These are phyloP conservation scores for Hirudinaria manillensis DNA, from an alignment of 2,888 invertebrate genomes.

Conservation along the genomic window DNA sequence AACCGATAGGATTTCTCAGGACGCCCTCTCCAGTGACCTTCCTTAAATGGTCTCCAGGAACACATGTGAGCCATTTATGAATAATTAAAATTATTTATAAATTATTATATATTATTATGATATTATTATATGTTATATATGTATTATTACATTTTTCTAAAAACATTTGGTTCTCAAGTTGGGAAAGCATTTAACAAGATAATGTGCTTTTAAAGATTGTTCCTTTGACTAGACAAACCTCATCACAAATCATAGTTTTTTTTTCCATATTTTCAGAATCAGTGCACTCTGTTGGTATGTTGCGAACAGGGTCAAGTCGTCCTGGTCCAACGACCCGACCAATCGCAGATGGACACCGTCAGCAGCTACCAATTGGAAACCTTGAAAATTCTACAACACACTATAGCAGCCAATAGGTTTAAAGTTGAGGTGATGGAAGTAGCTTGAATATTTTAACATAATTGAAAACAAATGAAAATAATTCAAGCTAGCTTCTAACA, in stretches of 20 bases:
- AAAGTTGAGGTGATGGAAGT: constrained; percentile 37
- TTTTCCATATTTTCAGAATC: constrained; percentile 41
- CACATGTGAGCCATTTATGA: constrained; percentile 45
- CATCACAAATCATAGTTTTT: background rate
- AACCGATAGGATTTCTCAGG: constrained; percentile 52
- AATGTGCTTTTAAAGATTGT: too few relatives aligned
- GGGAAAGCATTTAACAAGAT: too few relatives aligned
- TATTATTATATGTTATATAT: background rate
- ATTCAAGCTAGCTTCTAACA: background rate
- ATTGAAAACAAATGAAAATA: background rate
- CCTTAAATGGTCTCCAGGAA: constrained; percentile 51
- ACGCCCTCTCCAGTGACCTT: constrained; percentile 48
- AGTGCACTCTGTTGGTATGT: constrained; percentile 47
- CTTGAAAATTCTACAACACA: constrained; percentile 43
- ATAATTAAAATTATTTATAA: background rate
- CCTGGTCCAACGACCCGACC: constrained; percentile 49
- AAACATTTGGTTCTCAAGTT: background rate
- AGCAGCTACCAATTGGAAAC: constrained; percentile 50
- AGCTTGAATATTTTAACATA: background rate
- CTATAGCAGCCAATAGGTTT: constrained; percentile 53
- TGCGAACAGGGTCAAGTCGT: constrained; percentile 50
- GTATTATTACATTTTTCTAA: background rate
- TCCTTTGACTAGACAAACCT: background rate
- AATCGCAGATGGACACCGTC: constrained; percentile 48
- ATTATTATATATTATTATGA: background rate